A percentile compares a stretch with the other conserved stretches of the same genome.
These are phyloP conservation scores for Megaustenia siamemsis DNA, from an alignment of 2,888 invertebrate species.

Conservation along the genomic window DNA sequence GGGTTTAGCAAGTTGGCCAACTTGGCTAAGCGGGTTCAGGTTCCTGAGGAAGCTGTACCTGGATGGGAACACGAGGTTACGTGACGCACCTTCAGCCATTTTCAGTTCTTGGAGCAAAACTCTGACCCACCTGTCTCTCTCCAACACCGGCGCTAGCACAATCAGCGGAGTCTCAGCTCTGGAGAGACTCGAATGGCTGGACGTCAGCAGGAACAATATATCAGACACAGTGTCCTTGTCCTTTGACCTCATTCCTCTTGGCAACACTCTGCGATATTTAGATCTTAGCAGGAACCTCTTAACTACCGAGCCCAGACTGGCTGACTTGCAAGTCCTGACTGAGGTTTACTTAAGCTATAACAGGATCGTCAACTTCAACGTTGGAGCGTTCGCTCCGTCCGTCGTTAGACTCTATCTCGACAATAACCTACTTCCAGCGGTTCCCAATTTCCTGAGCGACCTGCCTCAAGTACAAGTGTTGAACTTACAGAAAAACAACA, in stretches of 20 bases:
- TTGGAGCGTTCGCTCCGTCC: conserved; percentile 11
- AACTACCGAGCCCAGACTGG: conserved; percentile 13
- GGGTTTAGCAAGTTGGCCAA: not conserved
- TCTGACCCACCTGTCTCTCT: conserved; percentile 1
- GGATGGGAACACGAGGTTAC: conserved; percentile 1
- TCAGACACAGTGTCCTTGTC: not conserved
- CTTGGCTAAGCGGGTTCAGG: not conserved
- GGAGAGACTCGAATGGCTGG: conserved; percentile 1
- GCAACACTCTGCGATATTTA: conserved; percentile 12
- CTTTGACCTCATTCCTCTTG: conserved; percentile 23
- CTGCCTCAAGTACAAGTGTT: not conserved
- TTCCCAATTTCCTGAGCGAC: not conserved
- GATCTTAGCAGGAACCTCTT: conserved; percentile 3
- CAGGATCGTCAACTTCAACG: not conserved
- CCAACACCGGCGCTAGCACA: not conserved
- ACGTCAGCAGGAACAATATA: not conserved
- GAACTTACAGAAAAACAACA: not conserved
- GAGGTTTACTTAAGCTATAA: conserved; percentile 7
- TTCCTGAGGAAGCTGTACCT: conserved; percentile 31
- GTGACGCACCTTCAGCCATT: not conserved
- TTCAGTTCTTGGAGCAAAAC: not conserved
- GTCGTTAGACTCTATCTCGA: conserved; percentile 11
- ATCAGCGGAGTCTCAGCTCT: not conserved
- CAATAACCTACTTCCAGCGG: not conserved
- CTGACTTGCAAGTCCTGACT: not conserved